A percentile compares a stretch with the other conserved stretches of the same genome.
Evolutionary conservation across 1,140 invertebrate genomes (phyloP).

Genomic region (Drosophila auraria): DNA sequence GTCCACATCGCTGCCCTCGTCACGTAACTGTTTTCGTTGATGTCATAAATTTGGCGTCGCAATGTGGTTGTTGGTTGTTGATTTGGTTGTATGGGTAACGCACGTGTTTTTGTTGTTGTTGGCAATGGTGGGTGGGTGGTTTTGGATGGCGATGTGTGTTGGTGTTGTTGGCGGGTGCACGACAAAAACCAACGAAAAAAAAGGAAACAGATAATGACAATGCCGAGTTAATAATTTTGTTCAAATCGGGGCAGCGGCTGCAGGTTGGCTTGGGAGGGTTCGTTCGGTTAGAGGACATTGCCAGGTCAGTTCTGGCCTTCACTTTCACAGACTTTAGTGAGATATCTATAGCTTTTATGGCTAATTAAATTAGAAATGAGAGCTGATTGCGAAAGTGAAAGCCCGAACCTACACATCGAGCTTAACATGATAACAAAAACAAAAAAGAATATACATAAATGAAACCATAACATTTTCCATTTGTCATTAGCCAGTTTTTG

Average conservation of each 20-base stretch:
- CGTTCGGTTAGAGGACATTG: constrained; percentile 37
- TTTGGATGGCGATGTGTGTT: constrained; percentile 48
- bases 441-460: constrained; percentile 16
- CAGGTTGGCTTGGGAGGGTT: constrained; percentile 10
- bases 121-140: constrained; percentile 40
- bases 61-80: constrained; percentile 44
- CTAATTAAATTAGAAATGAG: too few relatives aligned
- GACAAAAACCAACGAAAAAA: constrained; percentile 56
- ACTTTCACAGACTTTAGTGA: background rate
- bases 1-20: constrained; percentile 86
- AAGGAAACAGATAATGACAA: constrained; percentile 50
- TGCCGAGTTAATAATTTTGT: constrained; percentile 63
- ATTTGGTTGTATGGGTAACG: constrained; percentile 40
- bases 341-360: too few relatives aligned
- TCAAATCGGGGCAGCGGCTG: constrained; percentile 59
- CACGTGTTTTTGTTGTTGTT: constrained; percentile 53
- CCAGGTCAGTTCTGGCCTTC: constrained; percentile 23
- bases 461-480: constrained; percentile 29
- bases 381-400: constrained; percentile 1
- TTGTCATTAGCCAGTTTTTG: constrained; percentile 43
- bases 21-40: constrained; percentile 77
- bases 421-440: constrained; percentile 13
- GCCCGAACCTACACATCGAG: constrained; percentile 13
- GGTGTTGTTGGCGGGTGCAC: constrained; percentile 66
- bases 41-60: constrained; percentile 72